phyloP scores from a whole-genome alignment of 2,797 vertebrate genomes.

The Zenarchopterus dispar region DNA sequence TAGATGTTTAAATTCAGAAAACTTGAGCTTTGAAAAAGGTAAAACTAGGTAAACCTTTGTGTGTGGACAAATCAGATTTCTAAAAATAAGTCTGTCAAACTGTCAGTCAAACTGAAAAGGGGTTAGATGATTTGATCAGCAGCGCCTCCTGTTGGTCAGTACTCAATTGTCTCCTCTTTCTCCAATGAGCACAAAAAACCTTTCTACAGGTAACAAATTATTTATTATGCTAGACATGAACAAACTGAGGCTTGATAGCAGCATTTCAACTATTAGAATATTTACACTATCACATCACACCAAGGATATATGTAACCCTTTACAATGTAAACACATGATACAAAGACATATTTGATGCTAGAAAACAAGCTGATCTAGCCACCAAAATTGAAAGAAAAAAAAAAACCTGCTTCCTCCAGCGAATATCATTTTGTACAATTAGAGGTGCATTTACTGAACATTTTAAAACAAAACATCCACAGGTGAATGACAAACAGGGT shows the following conservation, averaged over 20 bases:
- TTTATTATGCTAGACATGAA: conserved; percentile 81
- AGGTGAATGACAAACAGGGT: conserved; percentile 51
- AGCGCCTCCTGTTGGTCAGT: conserved; percentile 52
- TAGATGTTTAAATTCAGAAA: no score
- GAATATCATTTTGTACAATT: conserved; percentile 55
- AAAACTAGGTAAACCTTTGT: no score
- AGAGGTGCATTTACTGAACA: conserved; percentile 43
- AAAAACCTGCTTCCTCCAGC: conserved; percentile 58
- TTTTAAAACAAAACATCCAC: conserved; percentile 53
- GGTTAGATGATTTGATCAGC: conserved; percentile 18
- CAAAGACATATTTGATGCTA: conserved; percentile 69
- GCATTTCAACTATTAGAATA: conserved; percentile 84
- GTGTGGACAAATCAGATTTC: neutral
- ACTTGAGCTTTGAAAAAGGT: no score
- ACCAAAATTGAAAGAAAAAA: conserved; percentile 52
- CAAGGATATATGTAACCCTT: conserved; percentile 78
- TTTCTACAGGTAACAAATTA: conserved; percentile 72
- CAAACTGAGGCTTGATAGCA: conserved; percentile 84
- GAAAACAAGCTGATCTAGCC: conserved; percentile 70
- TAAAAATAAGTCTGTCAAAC: neutral
- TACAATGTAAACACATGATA: conserved; percentile 86
- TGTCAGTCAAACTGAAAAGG: neutral
- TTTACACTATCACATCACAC: conserved; percentile 85
- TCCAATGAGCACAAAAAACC: conserved; percentile 6
- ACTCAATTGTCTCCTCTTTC: neutral